phyloP scores from a whole-genome alignment of 2,888 invertebrate genomes.

The Noctua janthe region DNA sequence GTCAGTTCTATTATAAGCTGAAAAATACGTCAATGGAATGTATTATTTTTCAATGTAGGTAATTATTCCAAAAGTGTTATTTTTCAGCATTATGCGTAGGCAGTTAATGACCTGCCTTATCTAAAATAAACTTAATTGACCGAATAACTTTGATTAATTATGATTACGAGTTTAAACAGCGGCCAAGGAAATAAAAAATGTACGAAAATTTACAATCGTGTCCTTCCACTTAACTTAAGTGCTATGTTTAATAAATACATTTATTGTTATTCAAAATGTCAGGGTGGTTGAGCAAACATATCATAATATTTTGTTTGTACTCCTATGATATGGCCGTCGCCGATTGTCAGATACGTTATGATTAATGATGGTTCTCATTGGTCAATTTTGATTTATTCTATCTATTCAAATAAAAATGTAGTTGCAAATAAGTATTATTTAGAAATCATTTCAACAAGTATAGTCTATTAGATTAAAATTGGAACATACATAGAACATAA shows the following conservation, averaged over 20 bases:
- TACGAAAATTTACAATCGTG: background rate
- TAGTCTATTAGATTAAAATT: background rate
- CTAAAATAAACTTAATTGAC: slow-evolving; percentile 17
- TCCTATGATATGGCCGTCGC: background rate
- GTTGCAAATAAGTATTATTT: background rate
- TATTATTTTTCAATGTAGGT: background rate
- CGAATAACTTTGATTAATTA: slow-evolving; percentile 45
- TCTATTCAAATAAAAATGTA: slow-evolving; percentile 3
- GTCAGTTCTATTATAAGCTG: background rate
- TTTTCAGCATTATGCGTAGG: background rate
- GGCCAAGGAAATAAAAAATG: slow-evolving; percentile 14
- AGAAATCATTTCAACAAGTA: slow-evolving; percentile 9
- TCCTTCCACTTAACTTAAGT: slow-evolving; percentile 22
- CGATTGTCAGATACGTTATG: background rate
- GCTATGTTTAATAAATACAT: slow-evolving; percentile 8
- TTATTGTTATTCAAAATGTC: slow-evolving; percentile 34
- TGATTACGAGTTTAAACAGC: background rate
- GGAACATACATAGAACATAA: background rate
- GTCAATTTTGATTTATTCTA: background rate
- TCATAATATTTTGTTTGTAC: background rate
- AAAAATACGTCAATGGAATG: too few relatives aligned
- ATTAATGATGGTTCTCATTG: slow-evolving; percentile 31
- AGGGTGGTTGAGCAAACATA: slow-evolving; percentile 27
- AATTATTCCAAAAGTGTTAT: background rate
- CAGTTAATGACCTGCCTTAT: slow-evolving; percentile 40